Evolutionary conservation across 1,140 invertebrate genomes (phyloP), one percentile per base, ranked within the genome.

Genomic region (Megalonaias nervosa): DNA sequence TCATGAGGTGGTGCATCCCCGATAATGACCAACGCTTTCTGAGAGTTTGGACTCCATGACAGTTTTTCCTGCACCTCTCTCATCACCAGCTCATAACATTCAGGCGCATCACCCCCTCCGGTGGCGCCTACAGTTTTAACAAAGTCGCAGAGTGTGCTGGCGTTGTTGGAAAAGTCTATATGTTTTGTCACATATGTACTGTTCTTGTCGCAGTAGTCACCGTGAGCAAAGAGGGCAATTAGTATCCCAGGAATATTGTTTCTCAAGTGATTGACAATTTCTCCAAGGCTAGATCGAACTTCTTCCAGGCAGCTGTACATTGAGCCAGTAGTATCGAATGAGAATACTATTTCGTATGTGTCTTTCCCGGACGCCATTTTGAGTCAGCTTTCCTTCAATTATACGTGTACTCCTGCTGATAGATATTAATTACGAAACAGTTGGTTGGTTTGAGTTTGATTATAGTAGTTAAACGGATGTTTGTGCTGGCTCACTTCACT

Each of bases 301-400:
- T 85, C 67, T 15, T 79, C 75, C 3, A 87, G 66, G 71, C 82
- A 86, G 21, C 71, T 73, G 67, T 48, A 79, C 86, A 87, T 87
- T 4, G 86, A 87, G 15, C 86, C 87, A 23, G 87, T 88, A 6
- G 87, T 88, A 73, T 88, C 87, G 57, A 88, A 88, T 6, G 85
- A 86, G 65, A 88, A 88, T 19, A 82, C 87, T 61, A 87, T 82
- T 62, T 88, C 87, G 26, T 57, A 73, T 66, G 14, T 66, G 23
- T 73, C 71, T 23, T 11, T 15, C 62, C 57, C 66, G 67, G 21
- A 65, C 64, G 21, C 21, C 64, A 21, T 65, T n/a, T 31, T 31
- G 15, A 23, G 0, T 48, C 38, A 48, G 38, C 38, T 48, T 6
- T 48, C 38, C 38, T 48, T 11, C 6, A 48, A 48, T 48, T 48